A percentile compares a stretch with the other conserved stretches of the same genome.
phyloP scores from a whole-genome alignment of 2,797 vertebrate genomes.

The Dermochelys coriacea region DNA sequence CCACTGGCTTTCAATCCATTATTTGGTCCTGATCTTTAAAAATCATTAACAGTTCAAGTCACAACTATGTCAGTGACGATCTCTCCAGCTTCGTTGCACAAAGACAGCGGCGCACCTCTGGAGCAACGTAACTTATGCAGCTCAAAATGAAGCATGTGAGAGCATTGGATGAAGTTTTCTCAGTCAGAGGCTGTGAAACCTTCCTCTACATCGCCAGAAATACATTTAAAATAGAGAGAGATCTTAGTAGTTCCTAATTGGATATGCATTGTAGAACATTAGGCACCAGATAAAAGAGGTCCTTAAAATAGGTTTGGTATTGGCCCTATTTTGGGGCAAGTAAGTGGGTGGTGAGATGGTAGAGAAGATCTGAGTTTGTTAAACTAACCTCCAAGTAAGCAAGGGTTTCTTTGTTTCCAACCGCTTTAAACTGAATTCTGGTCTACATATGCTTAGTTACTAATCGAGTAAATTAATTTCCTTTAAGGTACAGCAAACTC shows the following conservation, averaged over 20 bases:
- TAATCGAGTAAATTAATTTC: too few species aligned
- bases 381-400: not conserved
- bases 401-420: not conserved
- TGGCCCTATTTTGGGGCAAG: slow-evolving; percentile 14
- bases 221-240: not conserved
- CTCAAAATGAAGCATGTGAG: too few species aligned
- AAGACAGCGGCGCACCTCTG: too few species aligned
- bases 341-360: not conserved
- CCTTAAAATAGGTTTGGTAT: slow-evolving; percentile 4
- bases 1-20: not conserved
- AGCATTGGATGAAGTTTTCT: not conserved
- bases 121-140: too few species aligned
- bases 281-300: not conserved
- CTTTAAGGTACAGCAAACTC: too few species aligned
- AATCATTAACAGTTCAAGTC: too few species aligned
- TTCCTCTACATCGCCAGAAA: not conserved
- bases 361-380: not conserved
- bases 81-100: too few species aligned
- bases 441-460: not conserved
- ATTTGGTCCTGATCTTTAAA: not conserved
- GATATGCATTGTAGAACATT: not conserved
- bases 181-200: not conserved
- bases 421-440: not conserved
- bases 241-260: slow-evolving; percentile 8
- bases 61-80: too few species aligned